Percentiles rank a stretch among this genome's conserved stretches.
Evolutionary conservation across 1,140 invertebrate species (phyloP).

Genomic region (Diplogasteroides magnus): DNA sequence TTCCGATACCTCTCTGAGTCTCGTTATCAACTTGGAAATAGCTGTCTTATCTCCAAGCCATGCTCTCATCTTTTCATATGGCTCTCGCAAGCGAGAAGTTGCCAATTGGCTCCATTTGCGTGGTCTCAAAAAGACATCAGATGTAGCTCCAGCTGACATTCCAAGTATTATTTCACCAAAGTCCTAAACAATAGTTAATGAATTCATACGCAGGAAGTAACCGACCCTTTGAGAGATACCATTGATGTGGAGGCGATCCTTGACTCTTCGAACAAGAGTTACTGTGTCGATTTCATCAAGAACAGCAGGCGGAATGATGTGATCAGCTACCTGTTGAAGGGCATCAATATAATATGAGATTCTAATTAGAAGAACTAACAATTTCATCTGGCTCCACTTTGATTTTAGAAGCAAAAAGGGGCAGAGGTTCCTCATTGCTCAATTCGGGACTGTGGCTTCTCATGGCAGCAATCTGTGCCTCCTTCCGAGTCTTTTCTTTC

Average conservation of each 20-base stretch:
- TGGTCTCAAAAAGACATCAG: constrained; percentile 87
- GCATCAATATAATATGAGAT: background rate
- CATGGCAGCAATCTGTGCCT: constrained; percentile 85
- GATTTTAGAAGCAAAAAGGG: constrained; percentile 11
- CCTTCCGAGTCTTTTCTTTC: constrained; percentile 89
- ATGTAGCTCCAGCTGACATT: constrained; percentile 4
- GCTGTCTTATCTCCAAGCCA: constrained; percentile 84
- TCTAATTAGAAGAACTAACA: background rate
- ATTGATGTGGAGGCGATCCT: constrained; percentile 15
- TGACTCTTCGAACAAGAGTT: constrained; percentile 11
- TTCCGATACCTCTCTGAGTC: constrained; percentile 6
- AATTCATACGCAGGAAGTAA: background rate
- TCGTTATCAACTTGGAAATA: constrained; percentile 3
- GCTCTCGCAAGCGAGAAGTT: constrained; percentile 92
- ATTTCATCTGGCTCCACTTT: constrained; percentile 2
- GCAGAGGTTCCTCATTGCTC: constrained; percentile 1
- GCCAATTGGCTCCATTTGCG: constrained; percentile 95
- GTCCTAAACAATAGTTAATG: constrained; percentile 5
- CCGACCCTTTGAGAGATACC: constrained; percentile 18
- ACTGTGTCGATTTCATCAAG: background rate
- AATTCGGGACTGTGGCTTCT: background rate
- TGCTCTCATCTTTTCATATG: constrained; percentile 94
- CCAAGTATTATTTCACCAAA: constrained; percentile 17
- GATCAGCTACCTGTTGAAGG: background rate
- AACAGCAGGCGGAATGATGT: too few species aligned